Base-by-base conservation (phyloP, 2,797 vertebrate genomes). In the Mormyrops attenuatus region DNA sequence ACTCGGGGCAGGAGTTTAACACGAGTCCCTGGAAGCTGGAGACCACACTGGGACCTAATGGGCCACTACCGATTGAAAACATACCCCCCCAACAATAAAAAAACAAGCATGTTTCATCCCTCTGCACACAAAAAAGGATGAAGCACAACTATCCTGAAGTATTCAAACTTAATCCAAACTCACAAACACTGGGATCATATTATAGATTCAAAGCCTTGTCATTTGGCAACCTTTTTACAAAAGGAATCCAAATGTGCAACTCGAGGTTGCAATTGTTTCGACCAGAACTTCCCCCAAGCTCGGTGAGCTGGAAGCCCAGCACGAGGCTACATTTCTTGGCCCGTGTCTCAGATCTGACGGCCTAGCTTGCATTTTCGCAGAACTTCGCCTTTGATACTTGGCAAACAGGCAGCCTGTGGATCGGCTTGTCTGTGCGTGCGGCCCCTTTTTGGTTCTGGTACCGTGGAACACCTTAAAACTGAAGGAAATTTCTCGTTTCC, bases 121-220 rank as follows among this genome's bases (percentile, higher is more conserved):
- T n/a, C 77, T 22, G 20, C 41, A 47, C 77, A 44, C 7, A 82
- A 44, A 44, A 22, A 47, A 22, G 34, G 41, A 82, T 47, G 77
- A 44, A 82, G 77, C 17, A 82, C 30, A 44, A 82, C 38, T 82
- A 47, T 82, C 77, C 77, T 82, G 77, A 82, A 44, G 41, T 22
- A 82, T 82, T 82, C 41, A 82, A 82, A 52, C 49, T 52, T 52
- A 85, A 85, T 77, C 69, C 84, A 52, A 47, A n/a, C 44, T 85
- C 84, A 52, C 84, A 85, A 82, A 47, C 44, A 52, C 84, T 13
- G 84, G 84, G 84, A 85, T 85, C 49, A 53, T 26, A 30, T 85
- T 52, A 50, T 50, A 85, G 84, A 50, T 50, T 52, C 44, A 85
- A 85, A 85, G n/a, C 41, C 84, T 34, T 53, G 84, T 15, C 84